Evolutionary conservation across 2,888 invertebrate genomes (phyloP), one percentile per base, ranked within the genome.

Genomic region (Metalampra italica): DNA sequence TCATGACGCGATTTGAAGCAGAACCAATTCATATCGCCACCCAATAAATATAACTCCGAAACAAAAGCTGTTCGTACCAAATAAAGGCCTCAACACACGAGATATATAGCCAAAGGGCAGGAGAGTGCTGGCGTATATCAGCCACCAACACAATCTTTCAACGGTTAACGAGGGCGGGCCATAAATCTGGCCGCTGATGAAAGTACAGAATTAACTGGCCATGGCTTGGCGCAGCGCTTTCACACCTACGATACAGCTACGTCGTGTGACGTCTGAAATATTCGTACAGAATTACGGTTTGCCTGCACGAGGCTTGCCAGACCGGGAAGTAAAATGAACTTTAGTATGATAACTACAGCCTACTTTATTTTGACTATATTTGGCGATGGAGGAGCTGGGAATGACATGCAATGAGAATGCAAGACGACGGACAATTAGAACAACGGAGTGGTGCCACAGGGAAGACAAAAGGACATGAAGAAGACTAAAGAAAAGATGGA

Each of bases 131-230:
- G 9, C 42, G 30, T 42, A 42, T 42, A 42, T 42, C 42, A 42
- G 29, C 30, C 29, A 29, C 12, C 30, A 42, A 12, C 42, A 42
- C 42, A 47, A 45, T 51, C 45, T 45, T 29, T 15, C 42, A n/a
- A 32, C 29, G 36, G 45, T 40, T 43, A 44, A 38, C 40, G 39
- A 29, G 34, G 39, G 38, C 44, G 14, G 15, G 39, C 46, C 29
- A 51, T 56, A 56, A 54, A 56, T 56, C 52, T 22, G 34, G 11
- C 45, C 14, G 40, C 42, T 54, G 56, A 56, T 56, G 56, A 54
- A 52, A 54, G 51, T 48, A 46, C 45, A 46, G 49, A 52, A 56
- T 56, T 56, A 56, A 56, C 56, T 48, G 50, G 46, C 48, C 45
- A 45, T 45, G 39, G 50, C n/a, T 43, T 45, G 45, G 9, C 46